A percentile compares a stretch with the other conserved stretches of the same genome.
phyloP scores from a whole-genome alignment of 2,888 invertebrate species.

The Ophion slaviceki region DNA sequence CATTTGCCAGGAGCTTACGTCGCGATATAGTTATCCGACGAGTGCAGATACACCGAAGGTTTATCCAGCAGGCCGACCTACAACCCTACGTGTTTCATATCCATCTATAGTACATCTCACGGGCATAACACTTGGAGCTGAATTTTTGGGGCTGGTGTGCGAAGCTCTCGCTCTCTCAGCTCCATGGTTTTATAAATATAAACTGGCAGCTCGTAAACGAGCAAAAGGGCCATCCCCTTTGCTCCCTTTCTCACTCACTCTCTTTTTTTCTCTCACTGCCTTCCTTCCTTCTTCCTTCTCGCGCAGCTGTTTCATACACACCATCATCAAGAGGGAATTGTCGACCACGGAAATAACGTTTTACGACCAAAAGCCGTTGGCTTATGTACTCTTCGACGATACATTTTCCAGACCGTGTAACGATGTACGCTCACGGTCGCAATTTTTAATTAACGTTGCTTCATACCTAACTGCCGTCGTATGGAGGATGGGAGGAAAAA shows the following conservation, averaged over 20 bases:
- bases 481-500: conserved; percentile 4
- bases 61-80: conserved; percentile 30
- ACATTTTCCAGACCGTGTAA: conserved; percentile 22
- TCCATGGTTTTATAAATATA: conserved; percentile 59
- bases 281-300: not conserved
- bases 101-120: no score
- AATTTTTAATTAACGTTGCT: not conserved
- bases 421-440: conserved; percentile 1
- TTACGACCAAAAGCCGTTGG: conserved; percentile 32
- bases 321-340: conserved; percentile 18
- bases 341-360: conserved; percentile 53
- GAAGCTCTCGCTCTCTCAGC: not conserved
- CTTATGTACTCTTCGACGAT: conserved; percentile 12
- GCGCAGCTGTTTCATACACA: conserved; percentile 43
- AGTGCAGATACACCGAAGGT: conserved; percentile 31
- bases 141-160: conserved; percentile 18
- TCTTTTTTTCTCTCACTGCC: not conserved
- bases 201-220: conserved; percentile 41
- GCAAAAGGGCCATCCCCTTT: conserved; percentile 18
- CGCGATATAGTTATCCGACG: conserved; percentile 35
- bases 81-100: not conserved
- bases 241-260: not conserved
- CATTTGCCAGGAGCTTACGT: conserved; percentile 54
- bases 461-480: not conserved
- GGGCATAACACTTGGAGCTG: no score